These are phyloP conservation scores for Epizoanthus fatuus DNA, from an alignment of 92 coral and sea anemone genomes.

Conservation along the genomic window DNA sequence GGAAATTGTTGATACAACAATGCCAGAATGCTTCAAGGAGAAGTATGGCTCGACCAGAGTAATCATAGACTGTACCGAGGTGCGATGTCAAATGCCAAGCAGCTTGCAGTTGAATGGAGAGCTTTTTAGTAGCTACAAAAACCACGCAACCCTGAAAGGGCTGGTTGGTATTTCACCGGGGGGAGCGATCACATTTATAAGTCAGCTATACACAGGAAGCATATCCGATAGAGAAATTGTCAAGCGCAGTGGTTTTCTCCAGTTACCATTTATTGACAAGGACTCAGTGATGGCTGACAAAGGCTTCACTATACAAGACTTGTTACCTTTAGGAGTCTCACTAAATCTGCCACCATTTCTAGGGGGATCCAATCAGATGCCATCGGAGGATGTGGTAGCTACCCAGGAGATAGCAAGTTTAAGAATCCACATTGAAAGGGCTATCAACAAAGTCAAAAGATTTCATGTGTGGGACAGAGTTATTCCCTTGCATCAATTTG, in stretches of 20 bases:
- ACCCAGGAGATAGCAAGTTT: conserved; percentile 6
- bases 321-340: conserved; percentile 13
- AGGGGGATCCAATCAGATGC: conserved; percentile 9
- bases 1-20: conserved; percentile 52
- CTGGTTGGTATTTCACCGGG: conserved; percentile 24
- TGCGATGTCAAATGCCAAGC: conserved; percentile 74
- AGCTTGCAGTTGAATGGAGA: conserved; percentile 51
- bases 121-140: conserved; percentile 20
- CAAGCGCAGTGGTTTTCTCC: conserved; percentile 3
- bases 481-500: conserved; percentile 11
- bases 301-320: conserved; percentile 16
- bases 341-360: conserved; percentile 26
- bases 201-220: conserved; percentile 1
- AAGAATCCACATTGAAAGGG: conserved; percentile 5
- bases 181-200: neutral
- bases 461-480: conserved; percentile 23
- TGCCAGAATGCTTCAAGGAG: conserved; percentile 69
- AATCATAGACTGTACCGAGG: conserved; percentile 66
- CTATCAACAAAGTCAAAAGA: conserved; percentile 2
- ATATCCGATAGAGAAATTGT: conserved; percentile 33
- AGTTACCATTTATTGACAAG: neutral
- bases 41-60: conserved; percentile 58
- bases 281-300: conserved; percentile 30
- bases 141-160: conserved; percentile 6
- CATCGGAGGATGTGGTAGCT: conserved; percentile 1